Conservation (phyloP, 2,797 vertebrate species). For the Oryzias dopingdopingensis region DNA sequence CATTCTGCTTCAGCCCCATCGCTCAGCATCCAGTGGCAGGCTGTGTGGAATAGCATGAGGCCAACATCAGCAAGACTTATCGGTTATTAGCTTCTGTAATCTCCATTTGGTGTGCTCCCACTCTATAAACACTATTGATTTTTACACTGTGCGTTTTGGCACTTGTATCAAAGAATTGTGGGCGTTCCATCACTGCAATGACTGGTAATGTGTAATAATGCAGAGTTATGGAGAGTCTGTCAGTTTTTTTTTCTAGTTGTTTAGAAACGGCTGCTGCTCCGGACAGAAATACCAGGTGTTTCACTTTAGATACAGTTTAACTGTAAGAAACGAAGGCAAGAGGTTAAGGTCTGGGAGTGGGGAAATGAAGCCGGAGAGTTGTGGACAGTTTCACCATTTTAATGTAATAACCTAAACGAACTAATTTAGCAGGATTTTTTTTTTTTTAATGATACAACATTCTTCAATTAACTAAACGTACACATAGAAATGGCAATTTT, state of each 20-base stretch:
- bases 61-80: constrained; percentile 60
- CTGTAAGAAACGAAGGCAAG: constrained; percentile 1
- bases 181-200: constrained; percentile 46
- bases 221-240: constrained; percentile 24
- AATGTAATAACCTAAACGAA: no score
- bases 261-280: constrained; percentile 4
- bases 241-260: constrained; percentile 22
- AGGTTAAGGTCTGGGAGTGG: constrained; percentile 3
- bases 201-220: constrained; percentile 67
- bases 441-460: constrained; percentile 1
- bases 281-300: not conserved
- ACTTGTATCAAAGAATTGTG: constrained; percentile 53
- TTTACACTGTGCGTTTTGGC: constrained; percentile 60
- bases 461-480: constrained; percentile 6
- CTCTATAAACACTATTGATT: constrained; percentile 78
- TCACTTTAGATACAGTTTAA: not conserved
- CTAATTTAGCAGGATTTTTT: not conserved
- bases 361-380: not conserved
- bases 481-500: not conserved
- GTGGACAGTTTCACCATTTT: no score
- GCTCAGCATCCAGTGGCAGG: constrained; percentile 45
- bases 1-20: constrained; percentile 47
- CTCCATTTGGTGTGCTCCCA: constrained; percentile 69
- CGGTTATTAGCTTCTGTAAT: constrained; percentile 62
- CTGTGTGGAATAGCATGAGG: constrained; percentile 28